phyloP scores from a whole-genome alignment of 2,797 vertebrate genomes.

The Halcyon leucocephala region DNA sequence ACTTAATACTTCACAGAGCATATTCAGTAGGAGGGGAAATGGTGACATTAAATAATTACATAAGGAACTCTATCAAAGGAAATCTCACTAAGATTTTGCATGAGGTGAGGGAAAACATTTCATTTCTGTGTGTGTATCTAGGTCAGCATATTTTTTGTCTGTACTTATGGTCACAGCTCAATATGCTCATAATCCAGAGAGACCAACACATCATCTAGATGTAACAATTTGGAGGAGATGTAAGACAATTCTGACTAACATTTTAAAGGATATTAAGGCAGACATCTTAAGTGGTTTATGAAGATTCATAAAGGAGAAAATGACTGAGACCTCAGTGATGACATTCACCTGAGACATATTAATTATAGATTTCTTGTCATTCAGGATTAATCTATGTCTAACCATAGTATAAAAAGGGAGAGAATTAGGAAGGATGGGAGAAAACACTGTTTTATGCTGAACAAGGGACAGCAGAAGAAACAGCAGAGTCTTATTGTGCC shows the following conservation, averaged over 20 bases:
- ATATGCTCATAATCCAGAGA: background rate
- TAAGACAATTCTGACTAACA: background rate
- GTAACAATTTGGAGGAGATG: background rate
- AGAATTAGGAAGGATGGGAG: background rate
- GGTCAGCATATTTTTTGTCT: background rate
- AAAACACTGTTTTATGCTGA: background rate
- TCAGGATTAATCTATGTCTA: constrained; percentile 35
- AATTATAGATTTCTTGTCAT: constrained; percentile 64
- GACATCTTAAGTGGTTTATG: background rate
- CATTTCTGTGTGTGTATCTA: background rate
- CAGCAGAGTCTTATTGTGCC: background rate
- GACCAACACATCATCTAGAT: background rate
- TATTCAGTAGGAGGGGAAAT: background rate
- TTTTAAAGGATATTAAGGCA: background rate
- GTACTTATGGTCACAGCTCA: background rate
- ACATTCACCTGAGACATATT: constrained; percentile 19
- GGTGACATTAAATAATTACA: background rate
- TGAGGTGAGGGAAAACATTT: background rate
- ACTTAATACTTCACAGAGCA: background rate
- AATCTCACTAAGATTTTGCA: background rate
- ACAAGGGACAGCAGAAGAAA: background rate
- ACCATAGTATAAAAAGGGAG: background rate
- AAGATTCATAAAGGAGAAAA: background rate
- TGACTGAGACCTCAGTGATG: background rate
- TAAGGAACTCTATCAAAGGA: background rate